Base-by-base conservation (phyloP, 2,888 invertebrate genomes). In the Celastrina argiolus region DNA sequence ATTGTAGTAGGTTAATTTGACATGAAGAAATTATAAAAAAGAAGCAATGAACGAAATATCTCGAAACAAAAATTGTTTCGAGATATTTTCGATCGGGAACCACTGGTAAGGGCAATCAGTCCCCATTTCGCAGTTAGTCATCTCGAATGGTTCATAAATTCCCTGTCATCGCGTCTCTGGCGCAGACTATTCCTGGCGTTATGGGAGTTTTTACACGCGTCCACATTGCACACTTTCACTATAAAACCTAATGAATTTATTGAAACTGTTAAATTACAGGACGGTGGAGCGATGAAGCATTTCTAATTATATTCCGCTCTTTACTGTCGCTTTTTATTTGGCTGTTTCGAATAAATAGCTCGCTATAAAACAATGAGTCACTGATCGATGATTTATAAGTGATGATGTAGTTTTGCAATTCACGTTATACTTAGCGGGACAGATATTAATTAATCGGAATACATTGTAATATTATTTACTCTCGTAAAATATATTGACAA, bases 71-170 rank as follows among this genome's bases (percentile, higher is more conserved):
- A 26, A 42, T 28, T 1, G 66, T 65, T 63, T 72, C 70, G 68
- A 68, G 45, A 34, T 39, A 59, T 39, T 18, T 14, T 16, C 4
- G 16, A 59, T 69, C 70, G 72, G 71, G 69, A 69, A 73, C 74
- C 22, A 58, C 39, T 78, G 71, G 82, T 82, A 81, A 45, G 4
- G 41, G 10, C 66, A 3, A 8, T 69, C 68, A 56, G 72, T 74
- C 81, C 78, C 81, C 76, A 78, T 80, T 79, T 76, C 81, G 85
- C 87, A 84, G 84, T 89, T 84, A 82, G 81, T 90, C 89, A 88
- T 84, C 77, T 78, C 74, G 83, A 87, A 85, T 85, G 88, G 87
- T 82, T 88, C 82, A 90, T 90, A 90, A 90, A 90, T 90, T 84
- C 83, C 78, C 85, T 85, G 89, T 90, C 89, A 86, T 82, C 87